Evolutionary conservation across 2,888 invertebrate species (phyloP).

Genomic region (Eupithecia inturbata): DNA sequence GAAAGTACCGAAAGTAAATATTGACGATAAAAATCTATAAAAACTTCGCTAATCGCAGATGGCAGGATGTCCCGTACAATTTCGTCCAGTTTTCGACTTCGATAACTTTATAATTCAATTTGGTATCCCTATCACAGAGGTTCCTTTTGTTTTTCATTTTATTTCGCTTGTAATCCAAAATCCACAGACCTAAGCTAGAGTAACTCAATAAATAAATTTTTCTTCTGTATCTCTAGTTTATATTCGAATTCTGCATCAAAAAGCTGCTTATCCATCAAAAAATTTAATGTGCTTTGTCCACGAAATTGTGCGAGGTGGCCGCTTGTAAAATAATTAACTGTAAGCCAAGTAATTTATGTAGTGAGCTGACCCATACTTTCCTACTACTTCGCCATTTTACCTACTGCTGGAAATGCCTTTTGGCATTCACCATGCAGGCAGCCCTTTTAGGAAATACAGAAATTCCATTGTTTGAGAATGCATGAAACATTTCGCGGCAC

Average conservation of each 20-base stretch:
- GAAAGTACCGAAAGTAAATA: slow-evolving; percentile 4
- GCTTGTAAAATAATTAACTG: neutral
- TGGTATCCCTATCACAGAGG: slow-evolving; percentile 10
- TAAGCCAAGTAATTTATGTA: neutral
- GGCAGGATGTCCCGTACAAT: slow-evolving; percentile 24
- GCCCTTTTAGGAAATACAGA: slow-evolving; percentile 29
- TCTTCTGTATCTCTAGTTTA: neutral
- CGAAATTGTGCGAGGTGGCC: neutral
- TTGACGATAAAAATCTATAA: slow-evolving; percentile 13
- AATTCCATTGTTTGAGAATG: slow-evolving; percentile 45
- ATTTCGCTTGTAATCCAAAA: neutral
- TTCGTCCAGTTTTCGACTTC: slow-evolving; percentile 15
- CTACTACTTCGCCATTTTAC: too few species aligned
- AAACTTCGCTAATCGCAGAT: slow-evolving; percentile 22
- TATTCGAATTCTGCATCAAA: neutral
- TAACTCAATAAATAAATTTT: neutral
- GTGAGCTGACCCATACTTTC: neutral
- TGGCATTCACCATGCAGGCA: neutral
- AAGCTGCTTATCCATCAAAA: neutral
- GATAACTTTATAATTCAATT: slow-evolving; percentile 26
- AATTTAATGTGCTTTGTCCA: neutral
- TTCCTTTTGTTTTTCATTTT: slow-evolving; percentile 6
- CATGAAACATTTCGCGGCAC: slow-evolving; percentile 43
- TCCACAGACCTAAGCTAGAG: neutral
- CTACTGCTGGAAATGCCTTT: neutral